Conservation (phyloP, 2,888 invertebrate genomes). For the Hypselothyrea guttata region DNA sequence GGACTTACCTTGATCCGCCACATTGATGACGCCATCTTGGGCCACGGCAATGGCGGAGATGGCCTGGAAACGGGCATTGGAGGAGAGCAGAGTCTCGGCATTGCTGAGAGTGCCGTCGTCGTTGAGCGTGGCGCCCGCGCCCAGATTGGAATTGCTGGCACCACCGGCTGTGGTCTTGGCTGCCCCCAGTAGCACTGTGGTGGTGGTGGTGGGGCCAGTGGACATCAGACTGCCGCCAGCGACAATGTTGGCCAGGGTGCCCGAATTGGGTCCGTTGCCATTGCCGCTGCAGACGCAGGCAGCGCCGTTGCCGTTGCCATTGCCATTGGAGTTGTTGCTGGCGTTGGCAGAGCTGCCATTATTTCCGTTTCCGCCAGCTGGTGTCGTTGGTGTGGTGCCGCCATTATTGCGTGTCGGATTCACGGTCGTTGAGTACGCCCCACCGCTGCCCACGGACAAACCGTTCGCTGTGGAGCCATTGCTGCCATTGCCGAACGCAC, state of each 20-base stretch:
- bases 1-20: conserved; percentile 94
- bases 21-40: conserved; percentile 96
- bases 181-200: conserved; percentile 80
- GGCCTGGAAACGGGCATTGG: conserved; percentile 94
- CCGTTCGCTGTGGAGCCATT: conserved; percentile 71
- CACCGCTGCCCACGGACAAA: conserved; percentile 47
- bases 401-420: conserved; percentile 80
- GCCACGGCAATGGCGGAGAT: conserved; percentile 96
- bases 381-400: conserved; percentile 78
- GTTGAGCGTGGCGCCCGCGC: conserved; percentile 74
- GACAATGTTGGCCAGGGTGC: conserved; percentile 76
- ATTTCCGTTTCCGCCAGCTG: conserved; percentile 74
- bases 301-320: conserved; percentile 17
- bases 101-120: conserved; percentile 84
- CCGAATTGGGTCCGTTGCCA: conserved; percentile 46
- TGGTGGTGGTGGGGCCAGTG: conserved; percentile 81
- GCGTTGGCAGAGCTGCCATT: conserved; percentile 60
- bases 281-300: conserved; percentile 53
- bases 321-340: conserved; percentile 21
- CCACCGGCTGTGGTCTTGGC: conserved; percentile 77
- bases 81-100: conserved; percentile 92
- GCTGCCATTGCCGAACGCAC: conserved; percentile 75
- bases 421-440: conserved; percentile 79
- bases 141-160: conserved; percentile 57
- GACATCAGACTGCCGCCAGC: conserved; percentile 80